Evolutionary conservation across 2,888 invertebrate genomes (phyloP).

Genomic region (Caenorhabditis becei): DNA sequence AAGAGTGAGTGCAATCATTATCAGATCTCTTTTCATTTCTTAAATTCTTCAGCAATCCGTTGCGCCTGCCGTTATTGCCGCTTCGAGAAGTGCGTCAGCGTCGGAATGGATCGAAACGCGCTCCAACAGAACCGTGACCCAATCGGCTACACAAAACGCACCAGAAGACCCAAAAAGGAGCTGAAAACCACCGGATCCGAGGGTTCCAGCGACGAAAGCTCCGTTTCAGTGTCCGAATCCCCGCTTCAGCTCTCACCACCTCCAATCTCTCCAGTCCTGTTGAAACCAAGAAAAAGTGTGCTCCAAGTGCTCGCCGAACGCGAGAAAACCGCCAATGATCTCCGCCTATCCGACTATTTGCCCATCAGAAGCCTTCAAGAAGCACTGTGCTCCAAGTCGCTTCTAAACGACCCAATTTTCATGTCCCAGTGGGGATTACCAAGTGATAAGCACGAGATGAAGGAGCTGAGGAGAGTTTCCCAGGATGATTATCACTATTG

Average conservation of each 20-base stretch:
- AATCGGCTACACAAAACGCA: conserved; percentile 81
- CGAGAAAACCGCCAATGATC: conserved; percentile 53
- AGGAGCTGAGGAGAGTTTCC: conserved; percentile 70
- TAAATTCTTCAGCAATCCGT: conserved; percentile 71
- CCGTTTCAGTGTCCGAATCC: conserved; percentile 39
- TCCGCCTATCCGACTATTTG: conserved; percentile 60
- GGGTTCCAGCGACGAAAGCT: conserved; percentile 27
- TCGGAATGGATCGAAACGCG: conserved; percentile 76
- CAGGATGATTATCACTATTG: conserved; percentile 77
- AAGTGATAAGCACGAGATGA: conserved; percentile 48
- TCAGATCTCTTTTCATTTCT: neutral
- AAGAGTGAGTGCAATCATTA: conserved; percentile 72
- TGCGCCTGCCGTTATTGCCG: conserved; percentile 81
- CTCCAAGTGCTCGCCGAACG: conserved; percentile 23
- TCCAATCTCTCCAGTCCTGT: conserved; percentile 28
- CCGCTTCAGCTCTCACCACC: conserved; percentile 40
- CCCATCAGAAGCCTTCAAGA: conserved; percentile 54
- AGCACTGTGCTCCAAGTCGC: conserved; percentile 60
- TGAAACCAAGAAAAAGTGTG: too few relatives aligned
- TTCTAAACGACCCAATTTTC: conserved; percentile 56
- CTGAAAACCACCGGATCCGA: conserved; percentile 29
- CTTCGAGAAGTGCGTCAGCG: conserved; percentile 73
- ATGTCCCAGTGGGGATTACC: conserved; percentile 47
- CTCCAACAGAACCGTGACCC: conserved; percentile 81
- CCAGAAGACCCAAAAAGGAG: conserved; percentile 69